Evolutionary conservation across 1,140 invertebrate species (phyloP), one percentile per base, ranked within the genome.

Genomic region (Cephus cinctus): DNA sequence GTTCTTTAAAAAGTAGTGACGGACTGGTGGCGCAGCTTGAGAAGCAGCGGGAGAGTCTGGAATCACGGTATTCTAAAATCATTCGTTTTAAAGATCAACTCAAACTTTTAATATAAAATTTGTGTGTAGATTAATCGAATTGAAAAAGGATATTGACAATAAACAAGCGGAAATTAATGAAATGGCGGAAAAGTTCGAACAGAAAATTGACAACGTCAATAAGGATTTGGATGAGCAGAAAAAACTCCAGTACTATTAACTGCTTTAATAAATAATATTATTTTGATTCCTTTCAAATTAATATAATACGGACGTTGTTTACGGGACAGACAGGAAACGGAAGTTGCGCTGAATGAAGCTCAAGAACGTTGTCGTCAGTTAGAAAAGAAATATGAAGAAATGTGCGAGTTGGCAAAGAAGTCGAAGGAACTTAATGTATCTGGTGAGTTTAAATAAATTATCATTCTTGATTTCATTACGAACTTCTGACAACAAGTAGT

Each of bases 21-120:
- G 35, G 8, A 4, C 30, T 56, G 2, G 21, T 69, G 9, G 16
- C 18, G 0, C 62, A 63, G 41, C 42, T 64, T 21, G 71, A 73
- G 19, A 64, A 57, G 42, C 69, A 72, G 14, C 56, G 59, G 5
- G 58, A 67, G 25, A 57, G 18, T 14, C 50, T 63, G 2, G 60
- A 71, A 34, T 34, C 53, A 45, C 54, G 58, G 71, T 73, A 36
- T 15, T 39, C 41, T 22, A n/a, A n/a, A n/a, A n/a, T n/a, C n/a
- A n/a, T n/a, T n/a, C n/a, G n/a, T n/a, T n/a, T n/a, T 11, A 31
- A 31, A 15, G 5, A 25, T 4, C 41, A 43, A 14, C 25, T 43
- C 5, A 11, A 27, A n/a, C 8, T n/a, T 19, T 20, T 40, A 41
- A 48, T 8, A 41, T 25, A 42, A 12, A 40, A 34, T 14, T 32